Conservation (phyloP, 92 coral and sea anemone genomes). For the Umimayanthus chanpuru region DNA sequence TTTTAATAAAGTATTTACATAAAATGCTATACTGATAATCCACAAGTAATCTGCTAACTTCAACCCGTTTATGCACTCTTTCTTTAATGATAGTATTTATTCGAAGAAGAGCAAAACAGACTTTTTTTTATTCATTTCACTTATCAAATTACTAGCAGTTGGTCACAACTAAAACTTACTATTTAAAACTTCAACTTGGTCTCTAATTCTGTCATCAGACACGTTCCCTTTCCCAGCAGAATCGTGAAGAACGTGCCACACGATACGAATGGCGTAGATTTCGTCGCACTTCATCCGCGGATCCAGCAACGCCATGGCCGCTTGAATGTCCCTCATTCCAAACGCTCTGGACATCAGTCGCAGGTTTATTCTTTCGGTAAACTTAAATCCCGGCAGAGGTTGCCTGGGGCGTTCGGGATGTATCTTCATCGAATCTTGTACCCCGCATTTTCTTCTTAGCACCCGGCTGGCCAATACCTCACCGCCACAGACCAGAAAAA, state of each 20-base stretch:
- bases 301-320: constrained; percentile 48
- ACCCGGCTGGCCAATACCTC: background rate
- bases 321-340: constrained; percentile 49
- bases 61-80: too few relatives aligned
- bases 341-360: constrained; percentile 50
- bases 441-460: constrained; percentile 64
- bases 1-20: too few relatives aligned
- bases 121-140: background rate
- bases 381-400: constrained; percentile 52
- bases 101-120: background rate
- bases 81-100: too few relatives aligned
- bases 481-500: background rate
- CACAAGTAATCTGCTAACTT: too few relatives aligned
- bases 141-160: background rate
- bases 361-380: constrained; percentile 38
- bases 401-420: constrained; percentile 62
- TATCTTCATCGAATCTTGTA: constrained; percentile 46
- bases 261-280: constrained; percentile 69
- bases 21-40: too few relatives aligned
- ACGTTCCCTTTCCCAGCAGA: constrained; percentile 66
- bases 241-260: constrained; percentile 82
- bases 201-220: constrained; percentile 56
- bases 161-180: constrained; percentile 48
- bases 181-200: constrained; percentile 72
- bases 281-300: constrained; percentile 62